These are phyloP conservation scores for Copidosoma floridanum DNA, from an alignment of 1,140 invertebrate genomes.

Conservation along the genomic window DNA sequence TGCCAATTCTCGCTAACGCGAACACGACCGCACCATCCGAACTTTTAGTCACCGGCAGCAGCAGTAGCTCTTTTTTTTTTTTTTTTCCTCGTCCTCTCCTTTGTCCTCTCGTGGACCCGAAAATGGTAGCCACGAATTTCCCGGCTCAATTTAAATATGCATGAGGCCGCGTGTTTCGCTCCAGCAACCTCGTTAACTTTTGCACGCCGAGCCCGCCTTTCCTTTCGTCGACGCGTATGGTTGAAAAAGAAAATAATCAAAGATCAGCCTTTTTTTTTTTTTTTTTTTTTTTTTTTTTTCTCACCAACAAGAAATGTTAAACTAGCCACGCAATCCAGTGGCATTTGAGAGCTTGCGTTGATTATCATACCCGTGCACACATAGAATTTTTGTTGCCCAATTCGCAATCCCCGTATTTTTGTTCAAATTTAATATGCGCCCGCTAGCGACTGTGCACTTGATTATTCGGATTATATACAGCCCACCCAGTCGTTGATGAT, in stretches of 20 bases:
- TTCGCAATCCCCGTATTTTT: too few species aligned
- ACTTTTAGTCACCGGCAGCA: background rate
- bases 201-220: background rate
- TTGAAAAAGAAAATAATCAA: too few species aligned
- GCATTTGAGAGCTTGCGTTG: too few species aligned
- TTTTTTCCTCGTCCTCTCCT: background rate
- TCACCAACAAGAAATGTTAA: too few species aligned
- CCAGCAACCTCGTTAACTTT: constrained; percentile 14
- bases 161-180: constrained; percentile 2
- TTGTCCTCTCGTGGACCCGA: too few species aligned
- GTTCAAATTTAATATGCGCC: too few species aligned
- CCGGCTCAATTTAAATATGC: constrained; percentile 16
- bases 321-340: too few species aligned
- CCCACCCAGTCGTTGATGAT: background rate
- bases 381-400: too few species aligned
- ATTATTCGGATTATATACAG: background rate
- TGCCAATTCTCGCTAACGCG: background rate
- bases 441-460: too few species aligned
- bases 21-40: background rate
- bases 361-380: too few species aligned
- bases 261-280: background rate
- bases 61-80: background rate
- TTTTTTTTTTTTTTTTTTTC: background rate
- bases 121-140: constrained; percentile 6
- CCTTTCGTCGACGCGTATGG: background rate